These are phyloP conservation scores for Drosophila malerkotliana DNA, from an alignment of 1,140 invertebrate genomes.

Conservation along the genomic window DNA sequence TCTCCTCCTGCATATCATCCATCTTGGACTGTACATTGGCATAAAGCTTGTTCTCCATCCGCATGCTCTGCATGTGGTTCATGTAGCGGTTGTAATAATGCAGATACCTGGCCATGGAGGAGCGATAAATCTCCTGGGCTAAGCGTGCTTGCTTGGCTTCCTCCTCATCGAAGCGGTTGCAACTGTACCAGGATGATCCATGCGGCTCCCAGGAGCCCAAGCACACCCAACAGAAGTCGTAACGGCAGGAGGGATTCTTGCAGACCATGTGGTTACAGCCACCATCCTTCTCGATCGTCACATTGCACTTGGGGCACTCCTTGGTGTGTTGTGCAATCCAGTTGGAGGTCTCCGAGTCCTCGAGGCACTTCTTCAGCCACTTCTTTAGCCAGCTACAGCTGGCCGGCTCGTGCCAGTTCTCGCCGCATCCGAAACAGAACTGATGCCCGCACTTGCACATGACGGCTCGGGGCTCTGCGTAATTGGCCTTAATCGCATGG, in stretches of 20 bases:
- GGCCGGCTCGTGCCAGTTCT: constrained; percentile 99
- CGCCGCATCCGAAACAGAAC: constrained; percentile 98
- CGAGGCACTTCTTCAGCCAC: constrained; percentile 99
- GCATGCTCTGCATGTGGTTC: constrained; percentile 99
- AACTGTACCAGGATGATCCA: constrained; percentile 99
- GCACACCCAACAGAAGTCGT: constrained; percentile 99
- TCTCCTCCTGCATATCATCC: constrained; percentile 99
- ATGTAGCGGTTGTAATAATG: constrained; percentile 99
- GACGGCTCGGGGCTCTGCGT: constrained; percentile 94
- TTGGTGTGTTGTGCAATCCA: constrained; percentile 99
- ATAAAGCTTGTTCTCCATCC: constrained; percentile 98
- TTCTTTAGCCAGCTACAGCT: constrained; percentile 95
- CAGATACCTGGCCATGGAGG: constrained; percentile 90
- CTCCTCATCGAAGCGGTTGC: constrained; percentile 98
- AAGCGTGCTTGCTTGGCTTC: constrained; percentile 97
- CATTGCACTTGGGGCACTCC: constrained; percentile 99
- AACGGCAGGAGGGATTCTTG: constrained; percentile 98
- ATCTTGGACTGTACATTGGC: constrained; percentile 98
- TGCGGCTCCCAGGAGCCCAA: constrained; percentile 99
- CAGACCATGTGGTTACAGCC: constrained; percentile 99
- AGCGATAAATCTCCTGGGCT: constrained; percentile 96
- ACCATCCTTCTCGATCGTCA: constrained; percentile 99
- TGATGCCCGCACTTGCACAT: constrained; percentile 95
- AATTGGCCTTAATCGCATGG: constrained; percentile 96
- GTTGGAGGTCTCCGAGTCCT: constrained; percentile 99